These are phyloP conservation scores for Thryonomys swinderianus DNA, from an alignment of 2,113 vertebrate genomes.

Conservation along the genomic window DNA sequence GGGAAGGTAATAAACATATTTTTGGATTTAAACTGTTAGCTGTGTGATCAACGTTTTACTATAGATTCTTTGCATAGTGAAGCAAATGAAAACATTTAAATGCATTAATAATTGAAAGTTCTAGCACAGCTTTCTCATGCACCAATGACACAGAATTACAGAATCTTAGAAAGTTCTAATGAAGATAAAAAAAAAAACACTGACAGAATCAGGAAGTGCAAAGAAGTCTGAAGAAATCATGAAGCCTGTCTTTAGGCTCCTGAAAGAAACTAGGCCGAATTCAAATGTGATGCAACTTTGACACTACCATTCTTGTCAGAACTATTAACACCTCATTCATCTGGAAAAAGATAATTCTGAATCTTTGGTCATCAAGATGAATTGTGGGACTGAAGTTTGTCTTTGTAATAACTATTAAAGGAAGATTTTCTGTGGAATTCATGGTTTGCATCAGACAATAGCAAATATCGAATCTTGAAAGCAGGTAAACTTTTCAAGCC, in stretches of 20 bases:
- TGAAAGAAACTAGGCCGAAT: neutral
- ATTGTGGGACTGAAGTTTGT: neutral
- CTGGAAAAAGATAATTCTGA: conserved; percentile 41
- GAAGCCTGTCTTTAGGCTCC: neutral
- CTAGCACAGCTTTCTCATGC: neutral
- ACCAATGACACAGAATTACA: conserved; percentile 7
- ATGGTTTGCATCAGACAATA: neutral
- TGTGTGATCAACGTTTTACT: conserved; percentile 1
- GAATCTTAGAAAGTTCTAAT: neutral
- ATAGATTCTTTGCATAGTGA: neutral
- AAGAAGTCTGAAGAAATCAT: neutral
- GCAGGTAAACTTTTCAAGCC: neutral
- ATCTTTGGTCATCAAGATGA: conserved; percentile 23
- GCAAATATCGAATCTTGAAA: neutral
- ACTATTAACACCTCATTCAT: neutral
- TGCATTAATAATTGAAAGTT: neutral
- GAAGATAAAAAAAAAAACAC: conserved; percentile 31
- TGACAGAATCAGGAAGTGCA: neutral
- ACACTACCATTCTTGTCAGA: neutral
- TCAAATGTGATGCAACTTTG: conserved; percentile 5
- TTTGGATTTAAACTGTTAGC: conserved; percentile 17
- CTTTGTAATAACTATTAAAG: neutral
- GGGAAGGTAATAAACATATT: conserved; percentile 40
- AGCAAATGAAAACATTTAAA: conserved; percentile 37
- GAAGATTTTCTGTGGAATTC: conserved; percentile 5